Conservation (phyloP, 1,140 invertebrate species). For the Aethina tumida region DNA sequence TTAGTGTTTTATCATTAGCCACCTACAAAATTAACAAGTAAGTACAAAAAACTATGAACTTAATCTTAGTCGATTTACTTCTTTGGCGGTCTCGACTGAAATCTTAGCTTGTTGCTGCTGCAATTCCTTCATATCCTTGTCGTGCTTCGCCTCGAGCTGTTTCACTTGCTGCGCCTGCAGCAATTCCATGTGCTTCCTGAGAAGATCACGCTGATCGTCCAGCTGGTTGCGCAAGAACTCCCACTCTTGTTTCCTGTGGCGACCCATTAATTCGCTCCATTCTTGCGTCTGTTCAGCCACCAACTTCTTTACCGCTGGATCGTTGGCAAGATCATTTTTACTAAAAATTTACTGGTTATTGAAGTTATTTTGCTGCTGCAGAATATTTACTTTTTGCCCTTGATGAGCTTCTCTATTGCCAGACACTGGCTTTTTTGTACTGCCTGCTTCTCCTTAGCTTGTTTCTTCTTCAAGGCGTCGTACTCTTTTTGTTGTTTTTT, state of each 20-base stretch:
- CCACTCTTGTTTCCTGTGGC: constrained; percentile 88
- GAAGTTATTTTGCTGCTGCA: constrained; percentile 3
- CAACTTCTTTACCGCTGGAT: constrained; percentile 66
- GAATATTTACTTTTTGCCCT: constrained; percentile 72
- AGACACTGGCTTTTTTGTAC: constrained; percentile 92
- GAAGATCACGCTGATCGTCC: constrained; percentile 72
- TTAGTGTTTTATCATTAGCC: constrained; percentile 89
- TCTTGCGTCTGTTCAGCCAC: constrained; percentile 85
- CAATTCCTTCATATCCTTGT: constrained; percentile 93
- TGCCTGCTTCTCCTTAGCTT: constrained; percentile 83
- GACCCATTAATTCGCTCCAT: constrained; percentile 85
- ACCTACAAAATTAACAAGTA: constrained; percentile 36
- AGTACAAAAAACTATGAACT: neutral
- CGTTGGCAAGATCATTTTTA: constrained; percentile 69
- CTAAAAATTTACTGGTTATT: constrained; percentile 42
- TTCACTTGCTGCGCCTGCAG: constrained; percentile 84
- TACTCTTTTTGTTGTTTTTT: constrained; percentile 95
- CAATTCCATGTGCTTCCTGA: constrained; percentile 76
- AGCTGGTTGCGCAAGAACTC: constrained; percentile 73
- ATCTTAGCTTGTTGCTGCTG: constrained; percentile 91
- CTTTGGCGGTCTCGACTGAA: constrained; percentile 93
- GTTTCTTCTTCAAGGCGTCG: constrained; percentile 83
- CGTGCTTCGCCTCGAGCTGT: constrained; percentile 80
- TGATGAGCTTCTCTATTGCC: constrained; percentile 91
- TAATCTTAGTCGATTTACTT: constrained; percentile 40